Base-by-base conservation (phyloP, 2,797 vertebrate species). In the Parambassis ranga region DNA sequence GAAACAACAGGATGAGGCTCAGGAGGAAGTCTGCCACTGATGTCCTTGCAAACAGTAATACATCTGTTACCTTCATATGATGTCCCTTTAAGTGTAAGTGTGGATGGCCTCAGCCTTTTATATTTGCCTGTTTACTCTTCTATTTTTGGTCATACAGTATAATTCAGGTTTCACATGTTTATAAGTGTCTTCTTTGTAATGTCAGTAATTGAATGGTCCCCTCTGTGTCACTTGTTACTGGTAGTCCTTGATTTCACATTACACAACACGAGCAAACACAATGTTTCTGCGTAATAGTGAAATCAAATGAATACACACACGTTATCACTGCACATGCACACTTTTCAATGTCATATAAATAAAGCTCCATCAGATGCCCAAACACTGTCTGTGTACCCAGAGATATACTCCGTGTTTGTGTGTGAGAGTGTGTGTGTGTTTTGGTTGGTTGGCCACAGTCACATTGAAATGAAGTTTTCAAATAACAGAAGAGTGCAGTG, bases 171-270 rank as follows among this genome's bases (percentile, higher is more conserved):
- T 50, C 18, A 31, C 27, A 14, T 24, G 36, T 46, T 64, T 33
- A 36, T 50, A 19, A 42, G 47, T 37, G 19, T 24, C 10, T 33
- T 39, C 19, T 43, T 18, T 58, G 49, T 57, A 44, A 58, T 47
- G 31, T 19, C 20, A 30, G 3, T 5, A 46, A 49, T 24, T 28
- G 35, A 39, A 20, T 26, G 49, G 13, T 46, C 26, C 35, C 28
- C 22, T 6, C 11, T 20, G 9, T 14, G 33, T 43, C 27, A 50
- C 35, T 18, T 3, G 20, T n/a, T 23, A 55, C 65, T 79, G 52
- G 16, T 57, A 71, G 68, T 61, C 64, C 52, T 71, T 72, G 65
- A 58, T 15, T 72, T 75, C 69, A 65, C 78, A 65, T 68, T 70
- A 78, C 67, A 38, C 38, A 47, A 39, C 32, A 49, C 28, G 10